Conservation (phyloP, 2,888 invertebrate genomes). For the Lasioglossum figueresi region DNA sequence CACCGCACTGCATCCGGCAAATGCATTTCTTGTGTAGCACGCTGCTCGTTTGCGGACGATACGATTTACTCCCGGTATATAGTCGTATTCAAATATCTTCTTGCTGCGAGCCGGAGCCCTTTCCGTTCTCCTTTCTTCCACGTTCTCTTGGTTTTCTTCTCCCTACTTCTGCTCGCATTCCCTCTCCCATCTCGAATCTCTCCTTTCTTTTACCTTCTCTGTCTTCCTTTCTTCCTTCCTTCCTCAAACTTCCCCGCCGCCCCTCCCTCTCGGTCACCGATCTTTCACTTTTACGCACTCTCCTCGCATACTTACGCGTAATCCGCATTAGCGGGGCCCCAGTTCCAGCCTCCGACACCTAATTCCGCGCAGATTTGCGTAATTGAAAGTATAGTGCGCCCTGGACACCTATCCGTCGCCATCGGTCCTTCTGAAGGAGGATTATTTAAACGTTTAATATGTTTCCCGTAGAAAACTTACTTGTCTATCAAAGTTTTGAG, state of each 20-base stretch:
- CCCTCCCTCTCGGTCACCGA: constrained; percentile 10
- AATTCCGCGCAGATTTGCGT: constrained; percentile 49
- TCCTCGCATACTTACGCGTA: constrained; percentile 45
- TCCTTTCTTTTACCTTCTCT: not conserved
- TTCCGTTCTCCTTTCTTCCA: constrained; percentile 31
- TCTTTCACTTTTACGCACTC: constrained; percentile 25
- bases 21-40: constrained; percentile 83
- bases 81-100: constrained; percentile 81
- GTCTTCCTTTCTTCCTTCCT: constrained; percentile 6
- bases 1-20: constrained; percentile 73
- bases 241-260: not conserved
- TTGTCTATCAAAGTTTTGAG: too few species aligned
- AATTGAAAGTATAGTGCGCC: constrained; percentile 48
- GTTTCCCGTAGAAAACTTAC: not conserved
- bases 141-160: constrained; percentile 22
- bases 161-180: not conserved
- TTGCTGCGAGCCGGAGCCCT: constrained; percentile 56
- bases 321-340: constrained; percentile 55
- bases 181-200: not conserved
- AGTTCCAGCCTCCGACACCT: constrained; percentile 34
- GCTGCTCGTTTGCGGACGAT: constrained; percentile 79
- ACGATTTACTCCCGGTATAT: constrained; percentile 80
- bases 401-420: constrained; percentile 11
- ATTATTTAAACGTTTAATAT: not conserved
- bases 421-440: not conserved